Conservation (phyloP, 2,113 vertebrate species). For the Anoplopoma fimbria region DNA sequence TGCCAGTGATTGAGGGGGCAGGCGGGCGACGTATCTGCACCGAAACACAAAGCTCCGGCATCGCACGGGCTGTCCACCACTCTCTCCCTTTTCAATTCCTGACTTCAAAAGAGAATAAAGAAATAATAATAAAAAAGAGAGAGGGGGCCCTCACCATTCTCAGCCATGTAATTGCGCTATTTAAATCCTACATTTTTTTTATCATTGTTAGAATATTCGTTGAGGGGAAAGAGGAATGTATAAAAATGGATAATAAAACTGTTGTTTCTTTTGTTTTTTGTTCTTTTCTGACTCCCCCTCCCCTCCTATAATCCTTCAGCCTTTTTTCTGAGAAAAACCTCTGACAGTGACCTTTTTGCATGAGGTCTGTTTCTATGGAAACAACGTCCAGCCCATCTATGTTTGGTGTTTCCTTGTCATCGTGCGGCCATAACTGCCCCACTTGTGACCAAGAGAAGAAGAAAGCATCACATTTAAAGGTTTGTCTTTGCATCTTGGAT, state of each 20-base stretch:
- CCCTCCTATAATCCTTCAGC: constrained; percentile 78
- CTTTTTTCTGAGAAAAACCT: constrained; percentile 81
- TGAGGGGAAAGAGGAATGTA: constrained; percentile 30
- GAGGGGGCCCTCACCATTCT: constrained; percentile 71
- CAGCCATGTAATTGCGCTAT: constrained; percentile 83
- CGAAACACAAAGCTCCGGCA: constrained; percentile 84
- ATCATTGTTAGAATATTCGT: constrained; percentile 78
- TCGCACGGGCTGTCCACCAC: constrained; percentile 75
- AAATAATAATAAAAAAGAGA: constrained; percentile 82
- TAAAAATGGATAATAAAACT: constrained; percentile 78
- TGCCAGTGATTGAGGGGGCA: constrained; percentile 84
- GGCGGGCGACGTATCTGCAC: constrained; percentile 84
- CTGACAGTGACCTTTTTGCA: constrained; percentile 85
- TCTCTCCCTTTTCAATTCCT: constrained; percentile 85
- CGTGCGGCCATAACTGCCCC: constrained; percentile 55
- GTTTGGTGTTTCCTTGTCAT: constrained; percentile 71
- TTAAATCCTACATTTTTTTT: constrained; percentile 81
- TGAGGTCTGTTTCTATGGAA: constrained; percentile 86
- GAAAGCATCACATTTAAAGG: constrained; percentile 45
- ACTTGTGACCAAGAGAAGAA: constrained; percentile 60
- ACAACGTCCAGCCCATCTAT: constrained; percentile 70
- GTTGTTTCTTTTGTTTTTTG: constrained; percentile 68
- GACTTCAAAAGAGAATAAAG: constrained; percentile 85
- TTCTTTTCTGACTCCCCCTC: constrained; percentile 65
- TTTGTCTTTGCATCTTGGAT: neutral